A percentile compares a stretch with the other conserved stretches of the same genome.
Conservation (phyloP, 2,888 invertebrate species). For the Drosophila infuscata region DNA sequence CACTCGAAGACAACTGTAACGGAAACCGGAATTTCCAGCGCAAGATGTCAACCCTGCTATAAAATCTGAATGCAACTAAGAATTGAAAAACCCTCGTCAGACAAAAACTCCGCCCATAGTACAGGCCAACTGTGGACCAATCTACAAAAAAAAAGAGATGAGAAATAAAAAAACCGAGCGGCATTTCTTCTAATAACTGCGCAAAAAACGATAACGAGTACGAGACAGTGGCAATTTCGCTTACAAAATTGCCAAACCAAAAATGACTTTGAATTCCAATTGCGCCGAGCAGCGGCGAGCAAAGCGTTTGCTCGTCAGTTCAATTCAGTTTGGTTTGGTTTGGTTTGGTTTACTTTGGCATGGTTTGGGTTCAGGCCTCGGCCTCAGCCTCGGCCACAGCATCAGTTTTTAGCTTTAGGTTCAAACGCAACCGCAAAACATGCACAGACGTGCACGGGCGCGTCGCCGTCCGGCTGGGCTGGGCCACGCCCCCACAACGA, state of each 20-base stretch:
- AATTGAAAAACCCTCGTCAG: conserved; percentile 69
- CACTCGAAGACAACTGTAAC: conserved; percentile 75
- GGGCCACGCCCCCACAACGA: conserved; percentile 71
- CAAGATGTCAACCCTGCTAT: conserved; percentile 73
- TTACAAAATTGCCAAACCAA: conserved; percentile 80
- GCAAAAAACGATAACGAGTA: conserved; percentile 71
- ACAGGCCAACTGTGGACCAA: conserved; percentile 70
- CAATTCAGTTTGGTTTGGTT: conserved; percentile 25
- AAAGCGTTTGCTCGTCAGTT: conserved; percentile 50
- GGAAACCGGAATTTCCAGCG: conserved; percentile 77
- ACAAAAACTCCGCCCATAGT: conserved; percentile 47
- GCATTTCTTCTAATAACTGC: conserved; percentile 78
- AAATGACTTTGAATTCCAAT: conserved; percentile 80
- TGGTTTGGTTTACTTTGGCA: conserved; percentile 11
- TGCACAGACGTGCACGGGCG: conserved; percentile 71
- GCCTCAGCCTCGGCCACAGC: conserved; percentile 14
- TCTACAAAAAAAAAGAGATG: conserved; percentile 34
- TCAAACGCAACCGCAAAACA: conserved; percentile 77
- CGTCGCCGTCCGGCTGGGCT: conserved; percentile 33
- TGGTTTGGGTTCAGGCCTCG: conserved; percentile 13
- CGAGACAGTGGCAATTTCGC: conserved; percentile 79
- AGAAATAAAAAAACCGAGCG: conserved; percentile 26
- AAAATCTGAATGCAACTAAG: conserved; percentile 25
- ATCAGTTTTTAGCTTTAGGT: conserved; percentile 46
- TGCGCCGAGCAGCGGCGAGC: conserved; percentile 53